phyloP scores from a whole-genome alignment of 2,797 vertebrate genomes.

The Lycodopsis pacificus region DNA sequence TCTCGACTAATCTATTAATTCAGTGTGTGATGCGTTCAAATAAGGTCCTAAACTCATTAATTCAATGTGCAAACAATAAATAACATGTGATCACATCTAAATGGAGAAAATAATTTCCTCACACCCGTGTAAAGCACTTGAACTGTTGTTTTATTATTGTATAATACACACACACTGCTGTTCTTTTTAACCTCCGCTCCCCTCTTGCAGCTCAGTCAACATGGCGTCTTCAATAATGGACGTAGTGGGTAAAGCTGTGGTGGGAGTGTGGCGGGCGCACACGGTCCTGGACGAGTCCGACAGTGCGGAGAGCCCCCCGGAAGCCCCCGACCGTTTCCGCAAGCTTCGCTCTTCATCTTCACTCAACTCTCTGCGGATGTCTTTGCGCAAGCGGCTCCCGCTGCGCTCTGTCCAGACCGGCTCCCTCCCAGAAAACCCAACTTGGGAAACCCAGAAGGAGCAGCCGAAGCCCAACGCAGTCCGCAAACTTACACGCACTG shows the following conservation, averaged over 20 bases:
- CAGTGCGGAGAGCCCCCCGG: slow-evolving; percentile 82
- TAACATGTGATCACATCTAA: not conserved
- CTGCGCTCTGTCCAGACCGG: slow-evolving; percentile 87
- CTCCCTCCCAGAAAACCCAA: slow-evolving; percentile 79
- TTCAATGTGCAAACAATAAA: not conserved
- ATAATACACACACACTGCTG: not conserved
- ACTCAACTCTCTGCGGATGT: slow-evolving; percentile 87
- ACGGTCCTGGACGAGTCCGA: slow-evolving; percentile 85
- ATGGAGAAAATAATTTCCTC: not conserved
- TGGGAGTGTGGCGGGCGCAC: slow-evolving; percentile 86
- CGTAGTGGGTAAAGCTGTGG: slow-evolving; percentile 75
- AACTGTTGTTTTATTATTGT: not conserved
- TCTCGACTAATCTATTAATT: not conserved
- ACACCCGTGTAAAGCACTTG: not conserved
- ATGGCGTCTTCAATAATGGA: slow-evolving; percentile 82
- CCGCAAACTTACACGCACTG: slow-evolving; percentile 84
- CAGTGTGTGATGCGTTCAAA: not conserved
- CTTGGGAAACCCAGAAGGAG: slow-evolving; percentile 82
- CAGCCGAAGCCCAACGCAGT: slow-evolving; percentile 80
- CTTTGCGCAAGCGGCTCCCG: slow-evolving; percentile 88
- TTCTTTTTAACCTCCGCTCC: not conserved
- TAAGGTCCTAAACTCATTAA: not conserved
- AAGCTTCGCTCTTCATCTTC: slow-evolving; percentile 83
- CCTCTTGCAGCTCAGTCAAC: not conserved
- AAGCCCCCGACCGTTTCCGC: slow-evolving; percentile 79